Evolutionary conservation across 2,888 invertebrate species (phyloP), one percentile per base, ranked within the genome.

Genomic region (Ametastegia equiseti): DNA sequence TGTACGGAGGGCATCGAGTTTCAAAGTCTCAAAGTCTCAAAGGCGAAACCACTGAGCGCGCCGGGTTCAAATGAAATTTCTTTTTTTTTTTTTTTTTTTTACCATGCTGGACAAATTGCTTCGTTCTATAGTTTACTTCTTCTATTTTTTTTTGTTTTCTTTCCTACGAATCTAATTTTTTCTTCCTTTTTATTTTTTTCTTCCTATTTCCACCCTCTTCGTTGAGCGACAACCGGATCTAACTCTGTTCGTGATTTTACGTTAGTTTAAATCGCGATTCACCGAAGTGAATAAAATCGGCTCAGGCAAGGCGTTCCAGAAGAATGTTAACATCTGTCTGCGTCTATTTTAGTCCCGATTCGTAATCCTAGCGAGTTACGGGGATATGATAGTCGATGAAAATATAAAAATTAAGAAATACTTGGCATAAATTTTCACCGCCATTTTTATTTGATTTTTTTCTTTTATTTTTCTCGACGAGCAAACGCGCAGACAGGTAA

Each of bases 201-300:
- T 1, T 2, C 23, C 3, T 4, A 57, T 11, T 63, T 33, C n/a
- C 13, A 19, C 9, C 33, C 9, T 11, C 39, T 9, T 15, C 4
- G 23, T 23, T 15, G 5, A 60, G 60, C 9, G 54, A 54, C 54
- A 54, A 30, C 27, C 11, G 30, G 60, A 60, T 60, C 13, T 30
- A 60, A 30, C 60, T 15, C 27, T 60, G 27, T 60, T 6, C 60
- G 13, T 30, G 23, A 60, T 23, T 27, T 23, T 42, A 42, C 39
- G 39, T n/a, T 9, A 4, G 23, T 39, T 42, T 15, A 27, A 39
- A 4, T 4, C 67, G 19, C 42, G 39, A 39, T 67, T 67, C 42
- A 39, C 39, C 23, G 67, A 39, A 42, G 67, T 23, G 67, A 67
- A 67, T 42, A 19, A 19, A 42, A 67, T 67, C 67, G 39, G 67